Evolutionary conservation across 2,888 invertebrate genomes (phyloP).

Genomic region (Ashinkailepas kermadecensis): DNA sequence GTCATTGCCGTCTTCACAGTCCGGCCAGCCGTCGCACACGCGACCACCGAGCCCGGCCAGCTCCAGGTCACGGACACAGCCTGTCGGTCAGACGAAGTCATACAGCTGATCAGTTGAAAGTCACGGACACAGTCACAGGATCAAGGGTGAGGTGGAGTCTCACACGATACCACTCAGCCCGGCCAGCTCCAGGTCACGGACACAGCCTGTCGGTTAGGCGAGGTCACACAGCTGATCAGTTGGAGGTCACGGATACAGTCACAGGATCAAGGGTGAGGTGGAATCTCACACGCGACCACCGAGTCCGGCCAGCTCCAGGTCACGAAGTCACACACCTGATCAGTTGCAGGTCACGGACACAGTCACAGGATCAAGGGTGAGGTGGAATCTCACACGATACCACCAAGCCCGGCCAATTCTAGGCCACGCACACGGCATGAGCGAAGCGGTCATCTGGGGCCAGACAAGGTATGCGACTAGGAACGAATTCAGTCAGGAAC

Average conservation of each 20-base stretch:
- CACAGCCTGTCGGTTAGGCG: background rate
- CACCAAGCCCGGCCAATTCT: slow-evolving; percentile 46
- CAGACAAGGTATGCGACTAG: no score
- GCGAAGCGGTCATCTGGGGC: no score
- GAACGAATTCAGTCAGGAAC: no score
- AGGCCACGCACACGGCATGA: background rate
- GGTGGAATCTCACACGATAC: slow-evolving; percentile 70
- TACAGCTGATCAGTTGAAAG: background rate
- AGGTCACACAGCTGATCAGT: background rate
- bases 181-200: slow-evolving; percentile 37
- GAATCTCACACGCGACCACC: slow-evolving; percentile 77
- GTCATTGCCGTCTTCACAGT: slow-evolving; percentile 75
- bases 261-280: no score
- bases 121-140: no score
- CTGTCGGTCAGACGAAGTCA: slow-evolving; percentile 41
- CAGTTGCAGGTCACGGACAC: no score
- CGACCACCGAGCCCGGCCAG: slow-evolving; percentile 64
- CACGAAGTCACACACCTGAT: background rate
- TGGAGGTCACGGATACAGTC: no score
- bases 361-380: no score
- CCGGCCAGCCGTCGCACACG: slow-evolving; percentile 76
- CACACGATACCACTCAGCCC: slow-evolving; percentile 60
- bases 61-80: slow-evolving; percentile 66
- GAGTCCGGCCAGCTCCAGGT: slow-evolving; percentile 37
- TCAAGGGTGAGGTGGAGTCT: slow-evolving; percentile 52